Evolutionary conservation across 2,113 vertebrate genomes (phyloP).

Genomic region (Melozone crissalis): DNA sequence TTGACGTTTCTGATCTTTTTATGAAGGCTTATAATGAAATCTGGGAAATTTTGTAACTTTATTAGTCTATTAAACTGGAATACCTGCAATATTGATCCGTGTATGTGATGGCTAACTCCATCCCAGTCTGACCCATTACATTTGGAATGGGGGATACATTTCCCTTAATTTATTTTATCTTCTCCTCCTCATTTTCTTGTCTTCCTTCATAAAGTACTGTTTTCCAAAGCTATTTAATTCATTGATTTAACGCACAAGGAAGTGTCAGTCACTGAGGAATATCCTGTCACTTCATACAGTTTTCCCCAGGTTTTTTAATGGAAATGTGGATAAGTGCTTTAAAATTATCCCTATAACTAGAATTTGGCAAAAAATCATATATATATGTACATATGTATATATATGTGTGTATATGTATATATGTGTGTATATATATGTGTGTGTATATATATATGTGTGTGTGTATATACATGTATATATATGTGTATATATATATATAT

Average conservation of each 20-base stretch:
- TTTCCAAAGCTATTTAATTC: not conserved
- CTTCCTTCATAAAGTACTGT: not conserved
- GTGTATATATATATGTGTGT: too few relatives aligned
- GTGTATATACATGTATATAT: too few relatives aligned
- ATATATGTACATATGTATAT: too few relatives aligned
- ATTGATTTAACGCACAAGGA: not conserved
- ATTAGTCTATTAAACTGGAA: not conserved
- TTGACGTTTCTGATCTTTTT: not conserved
- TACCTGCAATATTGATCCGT: not conserved
- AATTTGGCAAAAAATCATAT: not conserved
- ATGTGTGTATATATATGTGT: too few relatives aligned
- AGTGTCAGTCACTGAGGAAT: not conserved
- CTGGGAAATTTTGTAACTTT: not conserved
- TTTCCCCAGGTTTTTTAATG: not conserved
- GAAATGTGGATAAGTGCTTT: not conserved
- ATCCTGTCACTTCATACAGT: not conserved
- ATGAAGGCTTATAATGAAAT: not conserved
- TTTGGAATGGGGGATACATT: not conserved
- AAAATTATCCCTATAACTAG: not conserved
- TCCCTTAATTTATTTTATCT: not conserved
- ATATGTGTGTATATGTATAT: too few relatives aligned
- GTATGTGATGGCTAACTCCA: not conserved
- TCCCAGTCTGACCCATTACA: not conserved
- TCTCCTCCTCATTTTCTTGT: not conserved
- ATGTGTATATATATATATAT: too few relatives aligned